Base-by-base conservation (phyloP, 1,140 invertebrate species). In the Drosophila melanogaster region DNA sequence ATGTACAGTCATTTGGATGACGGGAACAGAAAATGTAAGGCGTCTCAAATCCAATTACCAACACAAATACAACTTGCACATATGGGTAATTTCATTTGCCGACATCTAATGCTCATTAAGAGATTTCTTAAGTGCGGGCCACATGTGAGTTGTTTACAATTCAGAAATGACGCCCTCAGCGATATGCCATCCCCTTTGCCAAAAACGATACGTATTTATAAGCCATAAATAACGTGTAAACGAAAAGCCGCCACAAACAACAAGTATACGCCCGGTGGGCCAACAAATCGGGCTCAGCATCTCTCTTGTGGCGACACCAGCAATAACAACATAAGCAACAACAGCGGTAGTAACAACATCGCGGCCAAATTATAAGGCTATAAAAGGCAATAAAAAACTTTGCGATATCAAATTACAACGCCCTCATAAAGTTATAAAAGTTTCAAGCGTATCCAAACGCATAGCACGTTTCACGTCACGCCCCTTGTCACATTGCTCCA, bases 361-460 rank as follows among this genome's bases (percentile, higher is more conserved):
- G 84, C 83, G 83, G 83, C 83, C 83, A 87, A 86, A 86, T 86
- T 86, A 86, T 86, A 86, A 89, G 83, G 84, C 83, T 87, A 86
- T 86, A 86, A 86, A 86, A 86, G 84, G 84, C 84, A 86, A 86
- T 86, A 86, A 86, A 86, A 75, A 86, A 86, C 78, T 86, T 86
- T 86, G 84, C 83, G 83, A 86, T 86, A 86, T 86, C 83, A 86
- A 86, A 86, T 86, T 86, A 86, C 83, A 87, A 79, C 83, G 79
- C 79, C 84, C 83, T 86, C 83, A 86, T 86, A 86, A 86, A 86
- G 83, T 86, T 86, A 86, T 86, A 89, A 86, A 86, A 86, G 83
- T 87, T 86, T 86, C 83, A 76, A 86, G 83, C 83, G 83, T 86
- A 86, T 87, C 83, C 79, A 78, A 61, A 56, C 58, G 81, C 72